Evolutionary conservation across 1,140 invertebrate species (phyloP), one percentile per base, ranked within the genome.

Genomic region (Probaryconus sp.): DNA sequence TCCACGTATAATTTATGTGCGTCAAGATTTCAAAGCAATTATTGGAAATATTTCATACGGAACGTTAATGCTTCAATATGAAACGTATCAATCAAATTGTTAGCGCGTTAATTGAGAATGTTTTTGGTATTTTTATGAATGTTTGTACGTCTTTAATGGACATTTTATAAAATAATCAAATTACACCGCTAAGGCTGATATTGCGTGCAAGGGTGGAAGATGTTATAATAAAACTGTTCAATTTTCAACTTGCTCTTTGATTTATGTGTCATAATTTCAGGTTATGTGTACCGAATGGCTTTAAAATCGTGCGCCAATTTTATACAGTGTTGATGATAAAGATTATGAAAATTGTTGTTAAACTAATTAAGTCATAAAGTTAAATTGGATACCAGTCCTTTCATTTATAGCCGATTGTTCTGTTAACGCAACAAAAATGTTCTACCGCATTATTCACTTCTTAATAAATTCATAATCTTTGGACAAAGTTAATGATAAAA

Each of bases 11-110:
- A 75, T 75, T 75, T 75, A 75, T 56, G 45, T 69, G 38, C 45
- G 30, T 11, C 37, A 60, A 64, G 58, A 75, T 69, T 69, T 75
- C 71, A 38, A 75, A 55, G 64, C 64, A 75, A 69, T 75, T 69
- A 75, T 75, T 58, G 71, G 37, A 68, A 69, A 75, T 69, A 69
- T 75, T 74, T 67, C 56, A 74, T 63, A 71, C 37, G 24, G 35
- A 60, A 30, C 38, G 45, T 71, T 72, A 72, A 58, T 58, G 33
- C 16, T 3, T 28, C 26, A 21, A 50, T 33, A 35, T 60, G 11
- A 21, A 47, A 40, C 31, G 17, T 55, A 65, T 58, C 42, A 42
- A 64, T 64, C 35, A 58, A 61, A 58, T 11, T 51, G 43, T 50
- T 70, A 56, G 31, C 55, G 28, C 33, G 28, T 21, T 45, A 28